These are phyloP conservation scores for Molossus molossus DNA, from an alignment of 2,797 vertebrate species.

Conservation along the genomic window DNA sequence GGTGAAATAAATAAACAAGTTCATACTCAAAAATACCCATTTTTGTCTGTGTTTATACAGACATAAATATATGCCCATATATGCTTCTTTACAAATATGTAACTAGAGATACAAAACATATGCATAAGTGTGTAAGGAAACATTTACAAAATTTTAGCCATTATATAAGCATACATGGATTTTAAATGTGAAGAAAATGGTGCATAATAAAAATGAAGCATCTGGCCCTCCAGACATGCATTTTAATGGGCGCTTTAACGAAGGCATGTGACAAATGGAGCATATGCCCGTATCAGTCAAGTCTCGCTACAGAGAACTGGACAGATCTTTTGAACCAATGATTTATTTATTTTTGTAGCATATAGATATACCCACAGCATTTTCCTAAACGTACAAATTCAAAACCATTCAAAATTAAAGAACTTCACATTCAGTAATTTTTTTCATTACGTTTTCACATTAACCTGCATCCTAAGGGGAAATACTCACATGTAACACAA, in stretches of 20 bases:
- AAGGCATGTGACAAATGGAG: constrained; percentile 61
- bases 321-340: constrained; percentile 61
- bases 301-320: constrained; percentile 47
- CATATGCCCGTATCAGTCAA: constrained; percentile 66
- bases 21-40: neutral
- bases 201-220: constrained; percentile 78
- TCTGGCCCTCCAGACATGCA: constrained; percentile 73
- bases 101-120: constrained; percentile 51
- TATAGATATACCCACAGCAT: neutral
- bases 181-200: constrained; percentile 72
- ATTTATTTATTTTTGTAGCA: neutral
- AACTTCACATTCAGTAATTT: constrained; percentile 45
- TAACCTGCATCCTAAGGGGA: neutral
- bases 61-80: neutral
- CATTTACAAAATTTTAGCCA: constrained; percentile 48
- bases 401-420: constrained; percentile 54
- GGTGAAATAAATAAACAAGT: constrained; percentile 38
- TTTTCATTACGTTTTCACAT: neutral
- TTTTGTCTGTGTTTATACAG: neutral
- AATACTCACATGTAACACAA: neutral
- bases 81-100: constrained; percentile 39
- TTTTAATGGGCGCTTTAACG: constrained; percentile 77
- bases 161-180: constrained; percentile 47
- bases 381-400: constrained; percentile 58
- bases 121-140: constrained; percentile 58